Percentiles rank a stretch among this genome's conserved stretches.
These are phyloP conservation scores for Tenodera sinensis DNA, from an alignment of 2,888 invertebrate genomes.

Conservation along the genomic window DNA sequence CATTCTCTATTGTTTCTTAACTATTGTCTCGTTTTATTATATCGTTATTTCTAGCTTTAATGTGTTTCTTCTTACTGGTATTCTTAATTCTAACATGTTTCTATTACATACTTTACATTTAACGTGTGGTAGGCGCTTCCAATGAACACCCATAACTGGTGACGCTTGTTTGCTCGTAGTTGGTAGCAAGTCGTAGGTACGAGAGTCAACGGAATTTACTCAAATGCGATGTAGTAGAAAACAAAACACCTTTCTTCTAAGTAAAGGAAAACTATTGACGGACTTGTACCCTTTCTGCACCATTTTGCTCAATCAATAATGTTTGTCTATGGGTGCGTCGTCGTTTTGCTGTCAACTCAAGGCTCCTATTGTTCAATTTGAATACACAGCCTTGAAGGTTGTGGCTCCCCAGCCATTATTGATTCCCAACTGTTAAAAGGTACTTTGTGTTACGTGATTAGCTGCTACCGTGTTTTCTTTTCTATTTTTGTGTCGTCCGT, in stretches of 20 bases:
- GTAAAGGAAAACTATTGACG: not conserved
- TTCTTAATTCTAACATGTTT: too few species aligned
- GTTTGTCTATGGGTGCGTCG: constrained; percentile 11
- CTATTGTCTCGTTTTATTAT: too few species aligned
- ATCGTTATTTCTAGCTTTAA: too few species aligned
- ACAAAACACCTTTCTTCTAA: not conserved
- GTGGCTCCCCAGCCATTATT: constrained; percentile 1
- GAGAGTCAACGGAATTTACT: too few species aligned
- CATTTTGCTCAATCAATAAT: constrained; percentile 2
- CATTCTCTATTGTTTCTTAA: too few species aligned
- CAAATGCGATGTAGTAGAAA: too few species aligned
- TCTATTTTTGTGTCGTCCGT: not conserved
- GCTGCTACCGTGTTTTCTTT: constrained; percentile 7
- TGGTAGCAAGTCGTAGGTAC: too few species aligned
- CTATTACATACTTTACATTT: too few species aligned
- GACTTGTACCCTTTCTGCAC: not conserved
- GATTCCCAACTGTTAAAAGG: constrained; percentile 15
- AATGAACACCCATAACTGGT: too few species aligned
- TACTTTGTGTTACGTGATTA: constrained; percentile 5
- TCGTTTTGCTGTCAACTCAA: constrained; percentile 5
- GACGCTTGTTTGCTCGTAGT: too few species aligned
- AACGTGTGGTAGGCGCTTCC: too few species aligned
- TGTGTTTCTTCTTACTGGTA: too few species aligned
- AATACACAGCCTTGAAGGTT: constrained; percentile 7
- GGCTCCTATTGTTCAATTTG: constrained; percentile 13